A percentile compares a stretch with the other conserved stretches of the same genome.
Evolutionary conservation across 2,888 invertebrate species (phyloP).

Genomic region (Dexiosoma caninum): DNA sequence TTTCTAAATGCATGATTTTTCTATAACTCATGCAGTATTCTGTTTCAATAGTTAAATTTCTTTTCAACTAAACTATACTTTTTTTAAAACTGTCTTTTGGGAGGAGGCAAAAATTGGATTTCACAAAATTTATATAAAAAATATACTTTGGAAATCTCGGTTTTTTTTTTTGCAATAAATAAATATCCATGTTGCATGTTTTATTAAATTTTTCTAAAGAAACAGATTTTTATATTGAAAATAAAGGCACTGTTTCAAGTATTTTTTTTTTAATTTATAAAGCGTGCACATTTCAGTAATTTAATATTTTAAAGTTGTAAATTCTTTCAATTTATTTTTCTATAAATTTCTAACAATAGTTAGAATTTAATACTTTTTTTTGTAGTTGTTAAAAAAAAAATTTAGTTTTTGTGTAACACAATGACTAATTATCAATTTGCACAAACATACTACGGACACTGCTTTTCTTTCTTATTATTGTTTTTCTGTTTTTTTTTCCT

Average conservation of each 20-base stretch:
- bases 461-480: too few species aligned
- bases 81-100: conserved; percentile 31
- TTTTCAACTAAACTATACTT: conserved; percentile 29
- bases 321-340: conserved; percentile 1
- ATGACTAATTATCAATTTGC: conserved; percentile 17
- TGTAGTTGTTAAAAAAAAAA: conserved; percentile 16
- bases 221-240: conserved; percentile 58
- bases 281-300: conserved; percentile 48
- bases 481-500: neutral
- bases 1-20: conserved; percentile 39
- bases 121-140: conserved; percentile 45
- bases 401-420: neutral
- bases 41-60: neutral
- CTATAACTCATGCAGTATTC: conserved; percentile 23
- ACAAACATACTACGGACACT: conserved; percentile 42
- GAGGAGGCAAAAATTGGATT: neutral
- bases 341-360: conserved; percentile 51
- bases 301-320: conserved; percentile 8
- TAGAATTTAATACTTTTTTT: conserved; percentile 43
- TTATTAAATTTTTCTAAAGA: conserved; percentile 42
- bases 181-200: conserved; percentile 18
- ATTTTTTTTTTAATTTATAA: conserved; percentile 26
- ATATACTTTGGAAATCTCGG: conserved; percentile 48
- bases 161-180: conserved; percentile 6
- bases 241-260: conserved; percentile 62